Conservation (phyloP, 2,113 vertebrate genomes). For the Mellivora capensis region DNA sequence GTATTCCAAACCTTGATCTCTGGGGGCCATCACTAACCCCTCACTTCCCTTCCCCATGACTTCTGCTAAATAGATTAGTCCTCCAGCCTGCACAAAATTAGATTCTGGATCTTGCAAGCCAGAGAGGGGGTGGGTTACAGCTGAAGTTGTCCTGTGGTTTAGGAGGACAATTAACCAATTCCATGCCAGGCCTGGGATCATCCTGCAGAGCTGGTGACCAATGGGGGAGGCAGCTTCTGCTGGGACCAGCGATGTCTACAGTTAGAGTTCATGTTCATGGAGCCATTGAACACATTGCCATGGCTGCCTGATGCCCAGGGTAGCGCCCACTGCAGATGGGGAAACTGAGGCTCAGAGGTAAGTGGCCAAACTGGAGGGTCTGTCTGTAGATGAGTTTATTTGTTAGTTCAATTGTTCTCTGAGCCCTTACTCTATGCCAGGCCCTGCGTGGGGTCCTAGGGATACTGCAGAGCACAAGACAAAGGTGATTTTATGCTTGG, state of each 20-base stretch:
- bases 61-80: constrained; percentile 49
- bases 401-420: neutral
- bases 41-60: neutral
- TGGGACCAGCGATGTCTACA: neutral
- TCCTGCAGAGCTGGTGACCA: neutral
- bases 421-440: neutral
- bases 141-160: neutral
- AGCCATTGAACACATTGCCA: fast-evolving
- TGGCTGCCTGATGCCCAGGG: neutral
- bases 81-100: constrained; percentile 17
- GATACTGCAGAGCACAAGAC: neutral
- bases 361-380: neutral
- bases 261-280: fast-evolving
- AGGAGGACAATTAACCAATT: neutral
- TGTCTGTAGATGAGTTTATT: neutral
- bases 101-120: constrained; percentile 26
- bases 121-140: neutral
- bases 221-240: neutral
- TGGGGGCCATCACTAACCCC: neutral
- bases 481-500: neutral
- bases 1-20: neutral
- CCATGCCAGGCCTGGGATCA: neutral
- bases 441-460: neutral
- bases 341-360: neutral
- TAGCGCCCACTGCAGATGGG: neutral